Evolutionary conservation across 1,140 invertebrate genomes (phyloP).

Genomic region (Drosophila azteca): DNA sequence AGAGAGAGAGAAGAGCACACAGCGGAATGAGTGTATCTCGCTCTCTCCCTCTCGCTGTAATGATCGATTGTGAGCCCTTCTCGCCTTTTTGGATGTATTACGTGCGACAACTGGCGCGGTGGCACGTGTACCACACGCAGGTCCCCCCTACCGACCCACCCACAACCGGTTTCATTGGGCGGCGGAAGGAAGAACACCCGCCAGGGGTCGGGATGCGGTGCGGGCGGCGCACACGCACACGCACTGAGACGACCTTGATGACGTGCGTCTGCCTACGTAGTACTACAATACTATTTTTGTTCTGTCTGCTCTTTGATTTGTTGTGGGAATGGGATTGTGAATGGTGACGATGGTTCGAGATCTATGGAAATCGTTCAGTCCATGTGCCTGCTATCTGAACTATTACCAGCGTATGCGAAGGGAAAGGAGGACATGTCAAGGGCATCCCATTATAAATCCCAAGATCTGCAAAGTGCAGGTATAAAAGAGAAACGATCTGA

Average conservation of each 20-base stretch:
- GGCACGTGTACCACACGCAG: slow-evolving; percentile 64
- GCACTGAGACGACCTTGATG: slow-evolving; percentile 59
- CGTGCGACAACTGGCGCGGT: slow-evolving; percentile 42
- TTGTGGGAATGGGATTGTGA: not conserved
- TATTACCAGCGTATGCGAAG: too few relatives aligned
- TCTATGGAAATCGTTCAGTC: not conserved
- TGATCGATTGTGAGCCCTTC: slow-evolving; percentile 23
- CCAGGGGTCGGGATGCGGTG: not conserved
- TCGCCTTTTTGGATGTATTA: slow-evolving; percentile 46
- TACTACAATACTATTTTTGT: slow-evolving; percentile 3
- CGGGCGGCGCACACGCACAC: slow-evolving; percentile 41
- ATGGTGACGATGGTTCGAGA: slow-evolving; percentile 9
- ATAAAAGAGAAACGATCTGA: too few relatives aligned
- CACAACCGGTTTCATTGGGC: slow-evolving; percentile 19
- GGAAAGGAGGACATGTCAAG: too few relatives aligned
- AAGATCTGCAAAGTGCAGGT: too few relatives aligned
- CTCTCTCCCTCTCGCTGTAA: not conserved
- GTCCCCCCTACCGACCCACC: not conserved
- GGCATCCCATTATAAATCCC: too few relatives aligned
- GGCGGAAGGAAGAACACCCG: slow-evolving; percentile 2
- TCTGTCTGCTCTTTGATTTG: slow-evolving; percentile 2
- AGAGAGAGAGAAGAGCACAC: not conserved
- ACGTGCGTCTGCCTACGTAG: slow-evolving; percentile 38
- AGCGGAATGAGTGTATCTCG: slow-evolving; percentile 7
- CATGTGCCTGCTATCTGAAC: too few relatives aligned